Evolutionary conservation across 2,113 vertebrate genomes (phyloP).

Genomic region (Plestiodon gilberti): DNA sequence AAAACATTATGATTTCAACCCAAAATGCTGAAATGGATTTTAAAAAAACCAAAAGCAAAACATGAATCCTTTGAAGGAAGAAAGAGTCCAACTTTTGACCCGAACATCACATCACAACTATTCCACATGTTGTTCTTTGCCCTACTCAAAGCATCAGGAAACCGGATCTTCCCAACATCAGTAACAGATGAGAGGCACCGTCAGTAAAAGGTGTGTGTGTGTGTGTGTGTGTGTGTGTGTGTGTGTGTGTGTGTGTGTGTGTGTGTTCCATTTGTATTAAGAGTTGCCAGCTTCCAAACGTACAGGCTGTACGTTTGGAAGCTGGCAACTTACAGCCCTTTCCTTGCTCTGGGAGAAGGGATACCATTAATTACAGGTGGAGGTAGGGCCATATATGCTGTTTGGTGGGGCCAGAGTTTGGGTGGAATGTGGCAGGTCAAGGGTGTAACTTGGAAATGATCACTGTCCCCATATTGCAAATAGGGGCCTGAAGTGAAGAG

Average conservation of each 20-base stretch:
- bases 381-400: too few species aligned
- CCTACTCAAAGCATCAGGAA: slow-evolving; percentile 57
- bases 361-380: background rate
- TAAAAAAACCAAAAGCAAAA: slow-evolving; percentile 10
- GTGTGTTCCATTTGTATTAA: slow-evolving; percentile 34
- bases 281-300: background rate
- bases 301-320: too few species aligned
- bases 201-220: slow-evolving; percentile 55
- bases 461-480: too few species aligned
- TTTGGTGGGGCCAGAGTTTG: background rate
- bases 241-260: background rate
- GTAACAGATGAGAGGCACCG: slow-evolving; percentile 57
- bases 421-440: background rate
- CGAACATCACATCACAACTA: slow-evolving; percentile 32
- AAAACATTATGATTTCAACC: slow-evolving; percentile 26
- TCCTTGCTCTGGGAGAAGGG: background rate
- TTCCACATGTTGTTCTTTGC: slow-evolving; percentile 42
- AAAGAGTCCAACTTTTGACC: slow-evolving; percentile 48
- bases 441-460: background rate
- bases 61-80: background rate
- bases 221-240: slow-evolving; percentile 51
- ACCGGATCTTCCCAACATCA: slow-evolving; percentile 65
- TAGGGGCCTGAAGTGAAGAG: background rate
- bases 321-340: too few species aligned
- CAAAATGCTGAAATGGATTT: background rate